Percentiles rank a stretch among this genome's conserved stretches.
phyloP scores from a whole-genome alignment of 2,797 vertebrate species.

The Diplodus sargus region DNA sequence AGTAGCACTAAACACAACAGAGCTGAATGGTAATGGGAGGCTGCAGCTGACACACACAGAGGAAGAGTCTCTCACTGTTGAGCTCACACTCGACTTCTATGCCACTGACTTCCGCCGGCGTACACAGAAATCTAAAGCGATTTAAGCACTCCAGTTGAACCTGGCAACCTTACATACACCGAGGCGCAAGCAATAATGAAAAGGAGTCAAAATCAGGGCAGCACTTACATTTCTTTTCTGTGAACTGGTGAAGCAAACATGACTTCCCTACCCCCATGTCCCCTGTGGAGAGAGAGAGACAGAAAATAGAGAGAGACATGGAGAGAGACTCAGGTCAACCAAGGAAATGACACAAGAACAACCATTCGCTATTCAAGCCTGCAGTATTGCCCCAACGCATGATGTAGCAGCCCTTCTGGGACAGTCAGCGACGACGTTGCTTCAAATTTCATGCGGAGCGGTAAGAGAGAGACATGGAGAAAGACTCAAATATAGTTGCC shows the following conservation, averaged over 20 bases:
- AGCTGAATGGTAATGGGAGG: conserved; percentile 75
- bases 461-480: conserved; percentile 1
- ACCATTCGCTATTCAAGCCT: conserved; percentile 46
- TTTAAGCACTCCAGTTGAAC: conserved; percentile 61
- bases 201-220: conserved; percentile 30
- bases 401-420: conserved; percentile 33
- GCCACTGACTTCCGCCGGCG: conserved; percentile 59
- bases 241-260: conserved; percentile 99
- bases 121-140: conserved; percentile 65
- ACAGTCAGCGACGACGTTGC: background rate
- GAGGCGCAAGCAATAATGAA: conserved; percentile 23
- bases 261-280: conserved; percentile 99
- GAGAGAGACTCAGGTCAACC: conserved; percentile 60
- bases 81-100: conserved; percentile 64
- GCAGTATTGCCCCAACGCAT: conserved; percentile 41
- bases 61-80: conserved; percentile 71
- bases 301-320: background rate
- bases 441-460: conserved; percentile 36
- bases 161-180: conserved; percentile 61
- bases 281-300: conserved; percentile 81
- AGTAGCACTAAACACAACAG: conserved; percentile 65
- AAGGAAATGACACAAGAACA: conserved; percentile 47
- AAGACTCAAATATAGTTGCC: background rate
- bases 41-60: conserved; percentile 78
- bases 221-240: conserved; percentile 99